Base-by-base conservation (phyloP, 2,113 vertebrate genomes). In the Phrynosoma blainvillii region DNA sequence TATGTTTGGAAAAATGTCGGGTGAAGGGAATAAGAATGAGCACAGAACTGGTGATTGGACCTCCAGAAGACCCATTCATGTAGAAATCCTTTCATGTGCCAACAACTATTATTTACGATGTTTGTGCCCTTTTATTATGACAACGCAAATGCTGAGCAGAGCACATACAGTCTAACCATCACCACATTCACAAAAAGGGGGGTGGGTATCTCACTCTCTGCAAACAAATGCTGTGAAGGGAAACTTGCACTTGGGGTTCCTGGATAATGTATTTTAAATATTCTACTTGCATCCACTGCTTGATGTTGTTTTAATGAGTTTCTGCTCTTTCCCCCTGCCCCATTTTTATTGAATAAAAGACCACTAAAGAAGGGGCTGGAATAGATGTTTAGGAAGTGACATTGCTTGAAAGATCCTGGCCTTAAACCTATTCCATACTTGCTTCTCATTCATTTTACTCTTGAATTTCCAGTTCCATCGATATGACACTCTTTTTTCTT, bases 91-190 rank as follows among this genome's bases (percentile, higher is more conserved):
- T 96, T 96, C 91, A 95, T 95, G 93, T 95, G 93, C 93, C 95
- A 96, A 91, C 93, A 93, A 87, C 92, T 90, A 93, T 95, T 95
- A 95, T 95, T 95, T 94, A 93, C 93, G 90, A 91, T 92, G 93
- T 90, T 94, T 94, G 91, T 95, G 92, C 93, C 92, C 94, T 95
- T 96, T 96, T 92, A 95, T 95, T 93, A 4, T 94, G 95, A 95
- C 94, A 94, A 92, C 91, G 62, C 78, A 91, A 95, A 96, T 92
- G 91, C 47, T 93, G 91, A 94, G 79, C 94, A 95, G 95, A 95
- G 91, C 89, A 93, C 87, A 91, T 88, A 90, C 84, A 91, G 78
- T 82, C 89, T 95, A 94, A 91, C 92, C 91, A 87, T 92, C 93
- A 93, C 92, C 93, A 94, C 89, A 93, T 93, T 90, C 47, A 23